Base-by-base conservation (phyloP, 35 echinoderm and acorn worm species). In the Holothuria glaberrima region DNA sequence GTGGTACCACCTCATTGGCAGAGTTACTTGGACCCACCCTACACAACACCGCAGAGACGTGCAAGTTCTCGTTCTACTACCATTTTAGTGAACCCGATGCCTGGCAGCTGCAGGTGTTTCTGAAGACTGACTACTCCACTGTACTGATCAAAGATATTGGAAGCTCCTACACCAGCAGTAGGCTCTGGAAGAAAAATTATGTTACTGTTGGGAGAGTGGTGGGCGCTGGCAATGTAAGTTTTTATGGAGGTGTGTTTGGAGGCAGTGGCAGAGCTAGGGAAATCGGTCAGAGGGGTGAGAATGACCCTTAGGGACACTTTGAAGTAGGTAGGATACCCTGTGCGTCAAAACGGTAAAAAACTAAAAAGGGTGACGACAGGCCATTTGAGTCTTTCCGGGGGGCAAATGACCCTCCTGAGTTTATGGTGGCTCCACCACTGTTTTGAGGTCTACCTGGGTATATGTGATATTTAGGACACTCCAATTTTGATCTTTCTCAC, bases 101-200 rank as follows among this genome's bases (percentile, higher is more conserved):
- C 33, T 75, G 71, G 71, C 33, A 41, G 22, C 71, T 75, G 31
- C 34, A n/a, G n/a, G 71, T 75, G 30, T 24, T 75, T 7, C 33
- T 75, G 3, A 17, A 18, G 34, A 75, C 71, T n/a, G 24, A 75
- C 34, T 31, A 31, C 22, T 10, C 66, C n/a, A 75, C 71, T 20
- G 14, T 21, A 22, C 0, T 45, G 34, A 18, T 75, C 17, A 75
- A n/a, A 10, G 13, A 75, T n/a, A 0, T 75, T 41, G 71, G 71
- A 1, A 54, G 50, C 9, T 19, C 7, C 4, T 45, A 12, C 29
- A 44, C 71, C 12, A 41, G 36, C 25, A 33, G 29, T 7, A 10
- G 17, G 21, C 7, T 31, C 21, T 75, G 71, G 71, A 75, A 48
- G 33, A 75, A 14, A 21, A 75, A 38, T 9, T 41, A 0, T 24